Evolutionary conservation across 2,888 invertebrate genomes (phyloP).

Genomic region (Lamproptera curius): DNA sequence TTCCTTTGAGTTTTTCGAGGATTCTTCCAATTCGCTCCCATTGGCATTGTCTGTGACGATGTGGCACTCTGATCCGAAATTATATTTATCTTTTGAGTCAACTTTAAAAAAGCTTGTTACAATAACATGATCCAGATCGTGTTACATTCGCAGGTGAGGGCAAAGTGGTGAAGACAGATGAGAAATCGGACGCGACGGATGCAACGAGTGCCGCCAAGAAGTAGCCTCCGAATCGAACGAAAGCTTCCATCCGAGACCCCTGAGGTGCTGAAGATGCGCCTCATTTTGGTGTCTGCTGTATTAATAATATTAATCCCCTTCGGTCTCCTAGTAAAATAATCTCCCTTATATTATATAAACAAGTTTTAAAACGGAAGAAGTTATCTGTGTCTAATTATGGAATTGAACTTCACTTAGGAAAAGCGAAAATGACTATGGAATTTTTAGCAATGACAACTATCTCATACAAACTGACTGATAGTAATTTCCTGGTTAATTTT

Average conservation of each 20-base stretch:
- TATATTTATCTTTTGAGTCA: too few species aligned
- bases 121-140: too few species aligned
- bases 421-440: background rate
- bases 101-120: too few species aligned
- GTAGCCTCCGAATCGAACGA: too few species aligned
- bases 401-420: conserved; percentile 14
- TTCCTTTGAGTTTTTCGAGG: conserved; percentile 39
- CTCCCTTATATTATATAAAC: too few species aligned
- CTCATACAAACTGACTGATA: conserved; percentile 1
- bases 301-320: too few species aligned
- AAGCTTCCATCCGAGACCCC: too few species aligned
- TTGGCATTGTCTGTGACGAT: conserved; percentile 33
- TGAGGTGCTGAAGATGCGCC: too few species aligned
- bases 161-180: conserved; percentile 72
- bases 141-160: conserved; percentile 56
- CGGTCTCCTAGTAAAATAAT: too few species aligned
- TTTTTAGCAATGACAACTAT: background rate
- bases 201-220: conserved; percentile 44
- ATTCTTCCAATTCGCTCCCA: conserved; percentile 17
- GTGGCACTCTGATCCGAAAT: conserved; percentile 43
- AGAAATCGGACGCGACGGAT: conserved; percentile 64
- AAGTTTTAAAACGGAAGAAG: too few species aligned
- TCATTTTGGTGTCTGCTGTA: too few species aligned
- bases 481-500: conserved; percentile 9
- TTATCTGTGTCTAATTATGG: too few species aligned